Evolutionary conservation across 2,888 invertebrate genomes (phyloP).

Genomic region (Andricus quercusramuli): DNA sequence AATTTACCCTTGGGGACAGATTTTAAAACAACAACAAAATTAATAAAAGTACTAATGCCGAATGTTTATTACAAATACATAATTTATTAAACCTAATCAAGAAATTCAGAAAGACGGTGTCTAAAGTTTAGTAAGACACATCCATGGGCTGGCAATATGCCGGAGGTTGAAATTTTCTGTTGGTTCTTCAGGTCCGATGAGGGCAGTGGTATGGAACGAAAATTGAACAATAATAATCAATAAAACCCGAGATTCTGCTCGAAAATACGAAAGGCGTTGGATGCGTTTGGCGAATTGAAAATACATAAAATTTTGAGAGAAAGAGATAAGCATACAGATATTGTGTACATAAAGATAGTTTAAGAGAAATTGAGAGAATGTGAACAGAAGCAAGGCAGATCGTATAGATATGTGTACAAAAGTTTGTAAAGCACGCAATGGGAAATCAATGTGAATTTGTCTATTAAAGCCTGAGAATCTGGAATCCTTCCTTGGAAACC

Average conservation of each 20-base stretch:
- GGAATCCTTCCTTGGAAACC: background rate
- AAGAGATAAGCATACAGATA: slow-evolving; percentile 28
- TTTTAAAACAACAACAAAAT: background rate
- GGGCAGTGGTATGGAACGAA: slow-evolving; percentile 54
- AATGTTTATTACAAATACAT: background rate
- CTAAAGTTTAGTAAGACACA: background rate
- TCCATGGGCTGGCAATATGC: background rate
- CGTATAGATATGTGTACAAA: slow-evolving; percentile 40
- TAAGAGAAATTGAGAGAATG: slow-evolving; percentile 41
- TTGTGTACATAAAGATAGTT: slow-evolving; percentile 43
- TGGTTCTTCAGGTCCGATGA: slow-evolving; percentile 46
- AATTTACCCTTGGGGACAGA: background rate
- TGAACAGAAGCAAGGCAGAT: slow-evolving; percentile 33
- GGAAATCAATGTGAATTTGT: slow-evolving; percentile 8
- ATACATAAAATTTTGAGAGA: slow-evolving; percentile 15
- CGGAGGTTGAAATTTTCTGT: slow-evolving; percentile 12
- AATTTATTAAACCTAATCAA: background rate
- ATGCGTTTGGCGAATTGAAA: slow-evolving; percentile 10
- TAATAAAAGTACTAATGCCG: background rate
- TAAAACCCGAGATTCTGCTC: slow-evolving; percentile 48
- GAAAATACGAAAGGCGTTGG: slow-evolving; percentile 4
- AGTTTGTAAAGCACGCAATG: slow-evolving; percentile 33
- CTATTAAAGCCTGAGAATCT: background rate
- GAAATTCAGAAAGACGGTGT: background rate
- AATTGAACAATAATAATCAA: slow-evolving; percentile 53